phyloP scores from a whole-genome alignment of 2,113 vertebrate genomes.

The Embiotoca jacksoni region DNA sequence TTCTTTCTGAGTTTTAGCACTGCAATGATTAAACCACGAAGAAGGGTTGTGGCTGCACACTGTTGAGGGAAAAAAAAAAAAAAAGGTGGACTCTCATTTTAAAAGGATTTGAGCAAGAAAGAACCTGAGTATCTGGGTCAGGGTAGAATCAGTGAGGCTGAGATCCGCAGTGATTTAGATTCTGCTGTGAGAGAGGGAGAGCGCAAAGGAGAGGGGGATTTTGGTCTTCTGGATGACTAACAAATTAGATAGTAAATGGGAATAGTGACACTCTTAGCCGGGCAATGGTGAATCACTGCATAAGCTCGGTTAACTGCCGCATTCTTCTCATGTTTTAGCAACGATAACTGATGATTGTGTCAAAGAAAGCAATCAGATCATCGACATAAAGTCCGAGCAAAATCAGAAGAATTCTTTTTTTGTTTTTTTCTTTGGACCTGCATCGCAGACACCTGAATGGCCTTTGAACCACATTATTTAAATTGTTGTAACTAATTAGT shows the following conservation, averaged over 20 bases:
- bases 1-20: slow-evolving; percentile 37
- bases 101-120: slow-evolving; percentile 74
- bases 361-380: neutral
- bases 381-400: slow-evolving; percentile 5
- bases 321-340: neutral
- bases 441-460: slow-evolving; percentile 14
- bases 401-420: slow-evolving; percentile 9
- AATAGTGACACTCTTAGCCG: slow-evolving; percentile 19
- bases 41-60: slow-evolving; percentile 25
- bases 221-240: slow-evolving; percentile 33
- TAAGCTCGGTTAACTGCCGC: slow-evolving; percentile 5
- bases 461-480: slow-evolving; percentile 33
- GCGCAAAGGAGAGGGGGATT: neutral
- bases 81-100: slow-evolving; percentile 62
- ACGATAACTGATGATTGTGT: slow-evolving; percentile 8
- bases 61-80: slow-evolving; percentile 13
- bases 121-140: slow-evolving; percentile 74
- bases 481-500: slow-evolving; percentile 65
- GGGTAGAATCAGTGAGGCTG: slow-evolving; percentile 54
- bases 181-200: slow-evolving; percentile 29
- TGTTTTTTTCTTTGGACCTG: neutral
- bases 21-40: slow-evolving; percentile 76
- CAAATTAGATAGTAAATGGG: slow-evolving; percentile 36
- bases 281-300: slow-evolving; percentile 21
- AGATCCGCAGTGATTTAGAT: slow-evolving; percentile 60